Base-by-base conservation (phyloP, 2,113 vertebrate genomes). In the Rhinoderma darwinii region DNA sequence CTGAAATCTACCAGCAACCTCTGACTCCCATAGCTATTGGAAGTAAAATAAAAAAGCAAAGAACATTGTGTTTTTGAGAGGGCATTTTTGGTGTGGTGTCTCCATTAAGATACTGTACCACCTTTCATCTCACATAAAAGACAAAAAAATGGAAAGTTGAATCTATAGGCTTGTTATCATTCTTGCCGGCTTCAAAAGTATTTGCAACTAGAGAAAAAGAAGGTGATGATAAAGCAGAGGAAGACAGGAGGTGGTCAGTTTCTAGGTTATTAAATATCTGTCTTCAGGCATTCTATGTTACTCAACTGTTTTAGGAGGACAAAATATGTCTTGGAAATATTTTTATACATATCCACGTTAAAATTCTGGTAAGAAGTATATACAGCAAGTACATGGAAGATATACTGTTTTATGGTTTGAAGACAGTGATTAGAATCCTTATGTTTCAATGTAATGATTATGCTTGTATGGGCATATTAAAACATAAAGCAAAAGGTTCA, bases 71-170 rank as follows among this genome's bases (percentile, higher is more conserved):
- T 39, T 43, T 47, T 25, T n/a, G 1, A 25, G 20, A 22, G 43
- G 39, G 70, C 70, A 27, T 75, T 75, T 74, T 25, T 43, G n/a
- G 39, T 72, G 6, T n/a, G 22, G 72, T 12, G 35, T 43, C 18
- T 74, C 37, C 39, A 43, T 43, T 74, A 74, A 5, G 72, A 74
- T 22, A 37, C 66, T 70, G 17, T 22, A 74, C 39, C 37, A 74
- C 22, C 39, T 43, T 74, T 75, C 73, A 75, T 75, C 73, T 75
- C 4, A n/a, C 73, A 27, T 75, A 27, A 75, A 75, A 75, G 39
- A 5, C n/a, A n/a, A 25, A 47, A 44, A 75, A 47, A 27, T 47
- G 10, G 25, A 47, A 47, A 15, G 2, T 30, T 75, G 41, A 12
- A 22, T 41, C 32, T 2, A 72, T 72, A 72, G 35, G 20, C 32